Evolutionary conservation across 1,140 invertebrate species (phyloP), one percentile per base, ranked within the genome.

Genomic region (Heliconius himera): DNA sequence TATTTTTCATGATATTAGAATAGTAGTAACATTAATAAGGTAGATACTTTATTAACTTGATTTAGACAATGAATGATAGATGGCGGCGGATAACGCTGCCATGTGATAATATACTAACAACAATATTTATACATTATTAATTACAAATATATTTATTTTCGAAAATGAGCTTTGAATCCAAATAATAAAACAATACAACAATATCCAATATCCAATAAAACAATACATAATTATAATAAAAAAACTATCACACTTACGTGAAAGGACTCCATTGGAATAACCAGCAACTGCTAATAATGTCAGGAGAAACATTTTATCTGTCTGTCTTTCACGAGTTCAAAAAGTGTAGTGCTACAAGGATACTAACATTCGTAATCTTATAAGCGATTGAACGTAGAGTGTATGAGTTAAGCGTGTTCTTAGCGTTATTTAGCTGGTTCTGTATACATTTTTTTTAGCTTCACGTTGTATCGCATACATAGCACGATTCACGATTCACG

Each of bases 281-380:
- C 60, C 3, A 29, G 26, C 26, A 16, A 29, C 26, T 29, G 60
- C 22, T 66, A 66, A 29, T 66, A 66, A 66, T 16, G 60, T 66
- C 26, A 66, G 13, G 60, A 66, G 60, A 66, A 66, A 29, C 60
- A 66, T 66, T 66, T 16, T 66, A 66, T 66, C 60, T 66, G 60
- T 66, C 60, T 66, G 60, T 66, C 13, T 66, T 66, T 26, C 26
- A 66, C 60, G 26, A 29, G 60, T 66, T 66, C 60, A 66, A 66
- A 66, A 66, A 66, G 13, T 29, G 13, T 66, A 26, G 60, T 66
- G 60, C 60, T 66, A 66, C 60, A 26, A 26, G 22, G 22, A 16
- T 13, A 66, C 60, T 66, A 29, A 29, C 60, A 60, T 11, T 8
- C 8, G 26, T 66, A 66, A 5, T 29, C 26, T 66, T 66, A 66